Evolutionary conservation across 2,888 invertebrate genomes (phyloP).

Genomic region (Clostera curtula): DNA sequence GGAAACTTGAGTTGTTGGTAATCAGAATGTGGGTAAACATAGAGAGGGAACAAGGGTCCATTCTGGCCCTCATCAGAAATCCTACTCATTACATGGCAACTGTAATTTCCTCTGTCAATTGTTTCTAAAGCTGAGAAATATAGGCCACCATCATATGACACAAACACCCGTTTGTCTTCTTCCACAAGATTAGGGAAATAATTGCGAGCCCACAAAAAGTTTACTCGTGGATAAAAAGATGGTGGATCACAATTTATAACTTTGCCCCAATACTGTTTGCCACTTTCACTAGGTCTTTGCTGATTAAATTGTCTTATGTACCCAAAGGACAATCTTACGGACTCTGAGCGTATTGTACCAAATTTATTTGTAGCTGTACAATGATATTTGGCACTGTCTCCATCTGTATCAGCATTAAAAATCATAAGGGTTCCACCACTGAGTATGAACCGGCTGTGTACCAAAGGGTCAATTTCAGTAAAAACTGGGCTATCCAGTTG

Average conservation of each 20-base stretch:
- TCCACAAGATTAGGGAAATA: conserved; percentile 94
- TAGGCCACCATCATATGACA: conserved; percentile 93
- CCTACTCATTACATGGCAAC: conserved; percentile 91
- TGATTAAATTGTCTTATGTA: conserved; percentile 93
- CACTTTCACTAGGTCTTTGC: conserved; percentile 87
- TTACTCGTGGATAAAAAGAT: conserved; percentile 90
- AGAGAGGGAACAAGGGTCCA: conserved; percentile 90
- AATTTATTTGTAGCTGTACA: conserved; percentile 93
- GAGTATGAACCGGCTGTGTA: conserved; percentile 84
- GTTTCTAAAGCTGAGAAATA: conserved; percentile 96
- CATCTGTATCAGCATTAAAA: conserved; percentile 85
- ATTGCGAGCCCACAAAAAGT: conserved; percentile 93
- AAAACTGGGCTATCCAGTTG: conserved; percentile 84
- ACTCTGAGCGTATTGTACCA: conserved; percentile 92
- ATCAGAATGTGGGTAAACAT: conserved; percentile 89
- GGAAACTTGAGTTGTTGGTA: conserved; percentile 94
- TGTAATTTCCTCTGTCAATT: conserved; percentile 92
- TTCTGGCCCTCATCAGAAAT: conserved; percentile 91
- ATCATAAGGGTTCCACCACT: conserved; percentile 95
- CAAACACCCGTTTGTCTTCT: conserved; percentile 93
- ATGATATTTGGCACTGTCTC: conserved; percentile 91
- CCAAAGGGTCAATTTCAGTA: conserved; percentile 84
- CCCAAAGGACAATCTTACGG: conserved; percentile 91
- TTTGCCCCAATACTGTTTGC: conserved; percentile 95
- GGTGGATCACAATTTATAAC: conserved; percentile 95